Conservation (phyloP, 2,113 vertebrate genomes). For the Pipra filicauda region DNA sequence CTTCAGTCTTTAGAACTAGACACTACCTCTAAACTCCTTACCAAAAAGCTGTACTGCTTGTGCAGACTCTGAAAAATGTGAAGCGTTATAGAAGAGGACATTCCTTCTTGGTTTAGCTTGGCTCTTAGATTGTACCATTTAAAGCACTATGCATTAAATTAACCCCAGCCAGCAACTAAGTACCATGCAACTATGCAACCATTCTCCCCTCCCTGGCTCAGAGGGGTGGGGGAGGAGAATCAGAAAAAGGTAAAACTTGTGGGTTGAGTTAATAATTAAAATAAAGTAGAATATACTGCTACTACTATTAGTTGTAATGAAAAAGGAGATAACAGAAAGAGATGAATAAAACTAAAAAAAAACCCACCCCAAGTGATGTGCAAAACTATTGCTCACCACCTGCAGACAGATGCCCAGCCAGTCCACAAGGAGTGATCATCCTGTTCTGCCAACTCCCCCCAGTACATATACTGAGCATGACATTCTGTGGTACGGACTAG, state of each 20-base stretch:
- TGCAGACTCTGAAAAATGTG: not conserved
- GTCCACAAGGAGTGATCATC: not conserved
- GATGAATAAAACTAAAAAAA: not conserved
- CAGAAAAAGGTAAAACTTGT: not conserved
- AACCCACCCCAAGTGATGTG: not conserved
- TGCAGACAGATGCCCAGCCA: not conserved
- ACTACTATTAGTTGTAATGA: not conserved
- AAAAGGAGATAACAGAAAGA: not conserved
- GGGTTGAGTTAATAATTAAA: not conserved
- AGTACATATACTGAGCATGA: not conserved
- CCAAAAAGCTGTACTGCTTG: not conserved
- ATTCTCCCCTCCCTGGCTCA: not conserved
- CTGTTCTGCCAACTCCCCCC: not conserved
- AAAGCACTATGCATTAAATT: not conserved
- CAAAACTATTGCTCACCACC: not conserved
- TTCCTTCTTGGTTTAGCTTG: not conserved
- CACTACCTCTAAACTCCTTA: not conserved
- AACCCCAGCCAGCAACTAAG: not conserved
- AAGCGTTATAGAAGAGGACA: not conserved
- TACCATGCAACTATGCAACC: not conserved
- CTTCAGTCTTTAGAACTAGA: not conserved
- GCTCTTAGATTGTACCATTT: not conserved
- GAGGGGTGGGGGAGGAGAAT: not conserved
- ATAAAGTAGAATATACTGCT: not conserved
- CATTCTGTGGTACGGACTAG: not conserved